phyloP scores from a whole-genome alignment of 1,140 invertebrate genomes.

The Dolichoris vasculosae region DNA sequence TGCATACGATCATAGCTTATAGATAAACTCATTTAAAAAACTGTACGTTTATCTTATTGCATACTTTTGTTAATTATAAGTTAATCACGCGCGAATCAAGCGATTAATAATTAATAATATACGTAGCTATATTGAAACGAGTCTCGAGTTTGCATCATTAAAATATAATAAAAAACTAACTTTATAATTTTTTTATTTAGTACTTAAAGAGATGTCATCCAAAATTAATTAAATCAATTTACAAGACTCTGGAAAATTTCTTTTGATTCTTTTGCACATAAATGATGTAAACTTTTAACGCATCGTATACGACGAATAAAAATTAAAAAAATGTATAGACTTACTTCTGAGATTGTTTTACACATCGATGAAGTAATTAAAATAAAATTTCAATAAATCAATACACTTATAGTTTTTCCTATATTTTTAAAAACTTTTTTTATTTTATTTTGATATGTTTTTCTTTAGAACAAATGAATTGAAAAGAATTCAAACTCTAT shows the following conservation, averaged over 20 bases:
- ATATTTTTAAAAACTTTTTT: background rate
- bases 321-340: no score
- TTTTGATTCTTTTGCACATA: no score
- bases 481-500: constrained; percentile 18
- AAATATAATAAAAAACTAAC: background rate
- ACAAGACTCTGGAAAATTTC: no score
- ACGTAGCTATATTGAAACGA: background rate
- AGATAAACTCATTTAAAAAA: background rate
- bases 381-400: background rate
- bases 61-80: background rate
- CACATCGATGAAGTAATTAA: background rate
- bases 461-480: background rate
- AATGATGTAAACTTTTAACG: no score
- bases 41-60: constrained; percentile 4
- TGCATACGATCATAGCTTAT: background rate
- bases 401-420: background rate
- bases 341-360: background rate
- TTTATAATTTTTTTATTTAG: background rate
- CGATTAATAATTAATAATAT: background rate
- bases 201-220: no score
- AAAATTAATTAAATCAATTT: no score
- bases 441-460: constrained; percentile 14
- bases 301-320: no score
- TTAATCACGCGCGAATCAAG: background rate
- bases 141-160: background rate